phyloP scores from a whole-genome alignment of 2,113 vertebrate genomes.

The Perognathus longimembris region DNA sequence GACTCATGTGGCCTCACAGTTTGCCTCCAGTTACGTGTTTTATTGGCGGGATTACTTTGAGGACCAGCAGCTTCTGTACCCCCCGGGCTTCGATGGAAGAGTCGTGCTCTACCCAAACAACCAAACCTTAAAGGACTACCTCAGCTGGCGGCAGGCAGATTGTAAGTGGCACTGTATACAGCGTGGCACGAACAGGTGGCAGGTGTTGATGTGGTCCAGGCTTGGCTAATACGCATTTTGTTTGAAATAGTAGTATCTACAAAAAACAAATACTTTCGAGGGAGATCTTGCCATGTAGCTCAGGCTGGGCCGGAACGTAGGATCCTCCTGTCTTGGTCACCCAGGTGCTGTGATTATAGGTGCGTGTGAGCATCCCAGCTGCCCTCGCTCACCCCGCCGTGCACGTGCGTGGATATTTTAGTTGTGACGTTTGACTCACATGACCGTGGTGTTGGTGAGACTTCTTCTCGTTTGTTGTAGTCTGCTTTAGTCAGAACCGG shows the following conservation, averaged over 20 bases:
- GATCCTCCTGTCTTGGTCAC: not conserved
- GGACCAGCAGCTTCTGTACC: slow-evolving; percentile 93
- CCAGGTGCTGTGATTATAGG: not conserved
- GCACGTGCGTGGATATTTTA: not conserved
- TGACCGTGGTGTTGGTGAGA: not conserved
- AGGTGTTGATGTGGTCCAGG: not conserved
- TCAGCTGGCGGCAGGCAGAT: slow-evolving; percentile 98
- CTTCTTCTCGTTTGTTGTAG: not conserved
- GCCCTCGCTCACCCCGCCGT: too few species aligned
- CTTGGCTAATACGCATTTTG: slow-evolving; percentile 11
- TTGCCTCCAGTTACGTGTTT: slow-evolving; percentile 97
- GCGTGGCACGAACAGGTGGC: too few species aligned
- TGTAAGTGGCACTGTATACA: slow-evolving; percentile 88
- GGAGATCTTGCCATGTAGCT: not conserved
- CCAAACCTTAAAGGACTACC: slow-evolving; percentile 95
- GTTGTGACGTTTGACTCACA: not conserved
- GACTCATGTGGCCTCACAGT: slow-evolving; percentile 97
- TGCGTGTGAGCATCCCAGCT: not conserved
- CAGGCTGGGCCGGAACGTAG: not conserved
- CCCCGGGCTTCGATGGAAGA: slow-evolving; percentile 96
- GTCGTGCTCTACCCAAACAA: slow-evolving; percentile 96
- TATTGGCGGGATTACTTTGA: slow-evolving; percentile 97
- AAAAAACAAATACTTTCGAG: too few species aligned
- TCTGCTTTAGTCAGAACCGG: slow-evolving; percentile 50
- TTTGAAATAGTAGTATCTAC: not conserved